A percentile compares a stretch with the other conserved stretches of the same genome.
Conservation (phyloP, 2,113 vertebrate species). For the Gallinago paraguaiae region DNA sequence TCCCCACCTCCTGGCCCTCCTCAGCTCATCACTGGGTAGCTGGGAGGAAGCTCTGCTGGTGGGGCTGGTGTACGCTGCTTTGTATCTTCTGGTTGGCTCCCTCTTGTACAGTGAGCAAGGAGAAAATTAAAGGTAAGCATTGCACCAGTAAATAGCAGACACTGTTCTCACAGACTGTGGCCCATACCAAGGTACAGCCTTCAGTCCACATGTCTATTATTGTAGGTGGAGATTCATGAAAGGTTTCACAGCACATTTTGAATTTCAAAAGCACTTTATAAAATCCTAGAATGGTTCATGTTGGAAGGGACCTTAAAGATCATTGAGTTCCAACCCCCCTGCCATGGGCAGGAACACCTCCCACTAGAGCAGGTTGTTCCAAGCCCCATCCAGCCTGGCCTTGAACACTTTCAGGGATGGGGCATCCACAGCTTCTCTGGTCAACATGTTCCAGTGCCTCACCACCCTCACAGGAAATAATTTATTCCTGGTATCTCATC, state of each 20-base stretch:
- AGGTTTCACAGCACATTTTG: background rate
- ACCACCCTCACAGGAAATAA: no score
- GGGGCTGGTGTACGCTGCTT: background rate
- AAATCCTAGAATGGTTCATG: background rate
- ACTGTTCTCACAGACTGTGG: background rate
- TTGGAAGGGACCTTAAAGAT: no score
- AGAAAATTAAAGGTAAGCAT: background rate
- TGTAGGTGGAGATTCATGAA: background rate
- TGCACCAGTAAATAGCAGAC: background rate
- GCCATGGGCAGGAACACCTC: no score
- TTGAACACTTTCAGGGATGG: no score
- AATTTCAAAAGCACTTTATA: background rate
- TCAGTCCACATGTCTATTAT: rapidly evolving
- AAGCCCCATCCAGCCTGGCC: no score
- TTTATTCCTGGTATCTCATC: no score
- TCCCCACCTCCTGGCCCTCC: background rate
- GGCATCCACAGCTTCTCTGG: no score
- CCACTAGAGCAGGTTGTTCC: no score
- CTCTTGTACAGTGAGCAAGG: background rate
- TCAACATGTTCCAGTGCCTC: no score
- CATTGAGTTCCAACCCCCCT: no score
- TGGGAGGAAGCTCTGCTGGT: background rate
- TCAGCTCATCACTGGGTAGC: background rate
- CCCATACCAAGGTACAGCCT: background rate
- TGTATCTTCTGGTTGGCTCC: background rate